Evolutionary conservation across 2,113 vertebrate genomes (phyloP).

Genomic region (Sialia sialis): DNA sequence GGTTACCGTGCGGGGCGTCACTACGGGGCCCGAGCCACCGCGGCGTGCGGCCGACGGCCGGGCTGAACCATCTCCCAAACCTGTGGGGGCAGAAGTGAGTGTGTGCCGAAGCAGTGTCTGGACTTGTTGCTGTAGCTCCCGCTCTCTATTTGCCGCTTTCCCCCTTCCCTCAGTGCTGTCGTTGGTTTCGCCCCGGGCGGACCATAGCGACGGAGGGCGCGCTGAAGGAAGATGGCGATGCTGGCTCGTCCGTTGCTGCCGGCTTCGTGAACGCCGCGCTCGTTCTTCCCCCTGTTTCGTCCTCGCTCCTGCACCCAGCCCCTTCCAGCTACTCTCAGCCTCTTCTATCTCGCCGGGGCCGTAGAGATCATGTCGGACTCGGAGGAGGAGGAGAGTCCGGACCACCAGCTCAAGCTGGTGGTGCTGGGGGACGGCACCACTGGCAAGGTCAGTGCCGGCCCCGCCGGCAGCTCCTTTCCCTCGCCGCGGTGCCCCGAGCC

Average conservation of each 20-base stretch:
- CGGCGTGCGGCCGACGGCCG: fast-evolving
- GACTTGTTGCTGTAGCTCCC: neutral
- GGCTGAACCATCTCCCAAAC: neutral
- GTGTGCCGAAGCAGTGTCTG: neutral
- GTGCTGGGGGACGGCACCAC: conserved; percentile 94
- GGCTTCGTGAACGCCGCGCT: neutral
- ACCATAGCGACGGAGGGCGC: conserved; percentile 2
- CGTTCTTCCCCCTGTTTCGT: neutral
- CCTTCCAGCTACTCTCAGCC: neutral
- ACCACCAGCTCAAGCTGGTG: conserved; percentile 93
- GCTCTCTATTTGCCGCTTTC: neutral
- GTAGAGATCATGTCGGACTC: conserved; percentile 89
- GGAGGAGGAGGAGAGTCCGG: conserved; percentile 91
- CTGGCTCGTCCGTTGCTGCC: fast-evolving
- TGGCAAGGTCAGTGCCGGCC: conserved; percentile 87
- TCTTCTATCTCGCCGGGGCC: neutral
- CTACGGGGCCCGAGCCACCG: conserved; percentile 1
- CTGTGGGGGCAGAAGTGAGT: neutral
- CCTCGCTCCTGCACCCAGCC: neutral
- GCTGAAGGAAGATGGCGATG: conserved; percentile 79
- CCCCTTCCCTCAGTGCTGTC: fast-evolving
- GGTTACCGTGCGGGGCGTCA: conserved; percentile 74
- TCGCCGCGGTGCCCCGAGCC: neutral
- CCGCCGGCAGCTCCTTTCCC: neutral
- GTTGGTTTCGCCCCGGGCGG: neutral